Percentiles rank a stretch among this genome's conserved stretches.
phyloP scores from a whole-genome alignment of 2,797 vertebrate species.

The Typhlichthys subterraneus region DNA sequence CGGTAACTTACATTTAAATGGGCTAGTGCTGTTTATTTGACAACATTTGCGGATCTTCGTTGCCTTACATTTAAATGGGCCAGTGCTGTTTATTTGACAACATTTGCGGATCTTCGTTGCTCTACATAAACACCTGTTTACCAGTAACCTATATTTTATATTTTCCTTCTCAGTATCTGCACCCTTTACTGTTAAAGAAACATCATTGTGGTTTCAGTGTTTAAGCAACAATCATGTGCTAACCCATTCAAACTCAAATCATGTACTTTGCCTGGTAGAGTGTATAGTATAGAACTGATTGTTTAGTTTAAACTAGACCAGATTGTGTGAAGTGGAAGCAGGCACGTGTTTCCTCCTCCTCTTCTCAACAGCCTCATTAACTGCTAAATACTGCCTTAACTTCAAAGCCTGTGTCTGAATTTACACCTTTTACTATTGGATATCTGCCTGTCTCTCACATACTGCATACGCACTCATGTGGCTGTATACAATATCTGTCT shows the following conservation, averaged over 20 bases:
- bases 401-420: conserved; percentile 65
- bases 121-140: conserved; percentile 39
- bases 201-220: too few relatives aligned
- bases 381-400: conserved; percentile 70
- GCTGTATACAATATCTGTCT: too few relatives aligned
- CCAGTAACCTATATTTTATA: conserved; percentile 18
- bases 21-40: neutral
- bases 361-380: conserved; percentile 76
- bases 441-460: conserved; percentile 16
- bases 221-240: too few relatives aligned
- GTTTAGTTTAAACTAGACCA: too few relatives aligned
- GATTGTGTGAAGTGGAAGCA: conserved; percentile 30
- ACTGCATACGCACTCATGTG: neutral
- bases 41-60: neutral
- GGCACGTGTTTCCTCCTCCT: conserved; percentile 57
- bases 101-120: neutral
- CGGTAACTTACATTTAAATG: too few relatives aligned
- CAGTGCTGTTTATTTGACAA: neutral
- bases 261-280: too few relatives aligned
- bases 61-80: conserved; percentile 9
- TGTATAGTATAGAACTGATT: too few relatives aligned
- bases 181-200: neutral
- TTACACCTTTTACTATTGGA: conserved; percentile 56
- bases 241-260: too few relatives aligned
- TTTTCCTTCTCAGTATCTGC: conserved; percentile 3